Evolutionary conservation across 2,888 invertebrate species (phyloP).

Genomic region (Alentia gelatinosa): DNA sequence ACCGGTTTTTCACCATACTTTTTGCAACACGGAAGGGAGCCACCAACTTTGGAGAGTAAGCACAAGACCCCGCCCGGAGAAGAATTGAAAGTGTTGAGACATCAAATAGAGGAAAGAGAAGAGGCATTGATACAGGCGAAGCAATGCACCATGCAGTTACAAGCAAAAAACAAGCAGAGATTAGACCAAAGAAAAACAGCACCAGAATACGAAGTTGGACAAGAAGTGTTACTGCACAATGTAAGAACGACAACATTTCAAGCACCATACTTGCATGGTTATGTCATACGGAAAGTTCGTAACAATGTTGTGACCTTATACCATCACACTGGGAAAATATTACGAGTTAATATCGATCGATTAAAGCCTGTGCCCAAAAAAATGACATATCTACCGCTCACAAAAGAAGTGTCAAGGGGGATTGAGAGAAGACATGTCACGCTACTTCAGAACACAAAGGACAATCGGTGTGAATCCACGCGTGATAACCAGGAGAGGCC

Average conservation of each 20-base stretch:
- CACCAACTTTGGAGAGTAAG: background rate
- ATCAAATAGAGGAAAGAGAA: background rate
- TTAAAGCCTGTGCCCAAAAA: too few relatives aligned
- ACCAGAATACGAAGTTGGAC: background rate
- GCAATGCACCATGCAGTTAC: background rate
- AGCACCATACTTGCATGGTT: background rate
- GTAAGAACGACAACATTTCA: background rate
- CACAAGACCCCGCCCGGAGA: background rate
- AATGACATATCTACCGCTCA: too few relatives aligned
- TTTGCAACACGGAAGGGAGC: background rate
- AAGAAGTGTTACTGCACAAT: background rate
- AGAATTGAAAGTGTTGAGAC: background rate
- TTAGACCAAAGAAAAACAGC: background rate
- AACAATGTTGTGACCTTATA: too few relatives aligned
- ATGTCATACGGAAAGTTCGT: background rate
- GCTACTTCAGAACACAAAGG: too few relatives aligned
- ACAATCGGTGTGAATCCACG: too few relatives aligned
- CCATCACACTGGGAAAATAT: too few relatives aligned
- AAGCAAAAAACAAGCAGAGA: background rate
- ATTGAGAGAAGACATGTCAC: too few relatives aligned
- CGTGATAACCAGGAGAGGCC: too few relatives aligned
- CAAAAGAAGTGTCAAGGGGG: too few relatives aligned
- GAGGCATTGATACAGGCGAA: background rate
- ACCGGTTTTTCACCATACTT: background rate
- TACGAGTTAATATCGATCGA: too few relatives aligned